Percentiles rank a stretch among this genome's conserved stretches.
These are phyloP conservation scores for Drosophila anomalata DNA, from an alignment of 2,888 invertebrate species.

Conservation along the genomic window DNA sequence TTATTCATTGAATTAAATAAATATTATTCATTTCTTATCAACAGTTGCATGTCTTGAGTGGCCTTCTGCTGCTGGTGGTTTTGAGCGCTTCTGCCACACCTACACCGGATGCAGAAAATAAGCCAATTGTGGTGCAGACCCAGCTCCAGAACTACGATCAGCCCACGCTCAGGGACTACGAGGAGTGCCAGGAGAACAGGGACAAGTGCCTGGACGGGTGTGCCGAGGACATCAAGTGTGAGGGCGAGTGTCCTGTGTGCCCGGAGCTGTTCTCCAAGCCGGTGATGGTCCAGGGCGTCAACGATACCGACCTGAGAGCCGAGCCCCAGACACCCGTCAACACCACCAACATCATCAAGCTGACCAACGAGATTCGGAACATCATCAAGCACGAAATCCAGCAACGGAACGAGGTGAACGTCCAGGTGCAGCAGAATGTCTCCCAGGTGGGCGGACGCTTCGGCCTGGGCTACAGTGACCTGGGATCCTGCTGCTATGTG, in stretches of 20 bases:
- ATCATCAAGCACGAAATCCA: slow-evolving; percentile 76
- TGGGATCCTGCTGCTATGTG: slow-evolving; percentile 80
- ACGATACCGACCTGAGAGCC: slow-evolving; percentile 68
- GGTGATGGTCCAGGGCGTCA: slow-evolving; percentile 77
- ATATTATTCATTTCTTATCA: slow-evolving; percentile 1
- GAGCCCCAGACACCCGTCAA: slow-evolving; percentile 54
- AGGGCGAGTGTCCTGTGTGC: slow-evolving; percentile 71
- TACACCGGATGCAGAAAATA: slow-evolving; percentile 14
- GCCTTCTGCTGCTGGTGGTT: slow-evolving; percentile 17
- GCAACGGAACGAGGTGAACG: slow-evolving; percentile 71
- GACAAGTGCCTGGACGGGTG: slow-evolving; percentile 65
- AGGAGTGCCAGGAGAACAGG: slow-evolving; percentile 67
- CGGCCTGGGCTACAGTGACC: slow-evolving; percentile 80
- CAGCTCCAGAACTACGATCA: slow-evolving; percentile 75
- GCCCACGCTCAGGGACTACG: slow-evolving; percentile 75
- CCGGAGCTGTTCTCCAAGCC: slow-evolving; percentile 74
- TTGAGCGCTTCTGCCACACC: slow-evolving; percentile 1
- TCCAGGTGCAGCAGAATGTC: slow-evolving; percentile 77
- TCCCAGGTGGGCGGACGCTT: slow-evolving; percentile 81
- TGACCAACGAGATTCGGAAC: slow-evolving; percentile 80
- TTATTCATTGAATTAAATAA: neutral
- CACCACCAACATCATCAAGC: slow-evolving; percentile 77
- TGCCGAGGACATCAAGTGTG: slow-evolving; percentile 42
- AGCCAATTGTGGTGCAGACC: slow-evolving; percentile 75
- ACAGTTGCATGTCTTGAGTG: neutral